Evolutionary conservation across 2,888 invertebrate genomes (phyloP), one percentile per base, ranked within the genome.

Genomic region (Euplexia lucipara): DNA sequence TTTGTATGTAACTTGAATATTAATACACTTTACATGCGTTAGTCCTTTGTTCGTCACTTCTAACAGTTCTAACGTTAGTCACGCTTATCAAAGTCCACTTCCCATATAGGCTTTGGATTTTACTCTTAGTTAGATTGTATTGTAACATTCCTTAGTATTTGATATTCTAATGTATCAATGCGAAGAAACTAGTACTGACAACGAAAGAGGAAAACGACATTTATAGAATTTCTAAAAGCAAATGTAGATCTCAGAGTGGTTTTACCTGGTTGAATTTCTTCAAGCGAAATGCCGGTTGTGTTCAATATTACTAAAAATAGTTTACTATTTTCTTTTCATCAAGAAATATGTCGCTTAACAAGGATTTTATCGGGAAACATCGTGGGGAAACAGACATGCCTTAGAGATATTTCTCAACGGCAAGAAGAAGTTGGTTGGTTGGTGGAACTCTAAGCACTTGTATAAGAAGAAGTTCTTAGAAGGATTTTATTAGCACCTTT

Each of bases 11-110:
- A 51, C 45, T 70, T 58, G 64, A 76, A 77, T 80, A 61, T 37
- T 47, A 52, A 74, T 60, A 42, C 26, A 8, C n/a, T 64, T 70
- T 41, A 67, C 34, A 58, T 48, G 44, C 20, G 34, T n/a, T 35
- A 57, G 35, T 66, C 53, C 66, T 80, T 82, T 83, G 83, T 85
- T 75, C 52, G 54, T 48, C 59, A 52, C 37, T 52, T 30, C 45
- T 52, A 60, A 60, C 57, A 72, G 35, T 52, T 30, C 45, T 52
- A 60, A 60, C 57, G 71, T 83, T 84, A 83, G 67, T 86, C 85
- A 86, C 76, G 49, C 42, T 18, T 58, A 48, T 65, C 82, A 73
- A 81, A 84, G 83, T 83, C 66, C 76, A 69, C 68, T 56, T 57
- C 48, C 39, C 60, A 52, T 59, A 51, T 6, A 64, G 44, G 49